Base-by-base conservation (phyloP, 2,113 vertebrate species). In the Parus major region DNA sequence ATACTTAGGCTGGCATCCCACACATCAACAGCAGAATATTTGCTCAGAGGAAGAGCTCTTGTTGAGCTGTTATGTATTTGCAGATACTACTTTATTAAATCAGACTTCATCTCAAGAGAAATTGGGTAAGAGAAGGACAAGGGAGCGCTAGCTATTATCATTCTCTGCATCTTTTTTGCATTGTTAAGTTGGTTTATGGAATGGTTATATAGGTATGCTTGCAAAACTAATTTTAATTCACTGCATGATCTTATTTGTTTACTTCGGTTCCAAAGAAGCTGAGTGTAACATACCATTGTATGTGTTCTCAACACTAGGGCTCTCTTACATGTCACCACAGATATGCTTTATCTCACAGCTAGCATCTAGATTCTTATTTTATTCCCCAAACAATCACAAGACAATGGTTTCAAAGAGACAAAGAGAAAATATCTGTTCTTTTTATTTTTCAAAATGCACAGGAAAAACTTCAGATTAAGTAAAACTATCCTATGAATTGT, bases 181-280 rank as follows among this genome's bases (percentile, higher is more conserved):
- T 66, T 81, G 44, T 61, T 68, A 78, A 57, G 16, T 85, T 69
- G 5, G 56, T 85, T 87, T 93, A 41, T 59, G n/a, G 84, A 89
- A 83, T 23, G 15, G 28, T 73, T 77, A 35, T 82, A n/a, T 1
- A 15, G 36, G 11, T 87, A 66, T 55, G 66, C 90, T 93, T 93
- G 87, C 84, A 90, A 90, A 95, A 90, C 27, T 49, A 56, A 90
- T 69, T 89, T 66, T 84, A 83, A 68, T 84, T 89, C 33, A 66
- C 70, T 72, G 8, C 23, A 50, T 52, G 64, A 79, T 80, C 71
- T 52, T 91, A 42, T 73, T 89, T 88, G 55, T 94, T 93, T 93
- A 77, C 25, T 72, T 92, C 52, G 25, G 28, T 87, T 92, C 57
- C 71, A 69, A 49, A 80, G 44, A 66, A 76, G 70, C 46, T 5